Evolutionary conservation across 2,797 vertebrate genomes (phyloP), one percentile per base, ranked within the genome.

Genomic region (Catostomus latipinnis): DNA sequence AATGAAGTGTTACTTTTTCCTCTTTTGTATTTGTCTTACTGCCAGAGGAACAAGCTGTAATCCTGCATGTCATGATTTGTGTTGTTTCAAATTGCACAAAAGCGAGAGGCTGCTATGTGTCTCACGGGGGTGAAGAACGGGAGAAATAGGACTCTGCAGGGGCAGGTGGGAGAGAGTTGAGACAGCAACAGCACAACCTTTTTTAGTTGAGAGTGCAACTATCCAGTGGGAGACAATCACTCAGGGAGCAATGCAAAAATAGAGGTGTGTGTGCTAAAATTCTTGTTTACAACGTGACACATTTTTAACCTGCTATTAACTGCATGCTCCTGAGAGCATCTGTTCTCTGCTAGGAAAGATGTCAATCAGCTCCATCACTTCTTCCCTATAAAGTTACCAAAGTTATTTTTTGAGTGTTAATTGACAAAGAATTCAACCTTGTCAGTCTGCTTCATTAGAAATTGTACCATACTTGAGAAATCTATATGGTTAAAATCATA

Each of bases 241-340:
- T 68, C 4, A 54, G 80, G 85, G 81, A 82, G 66, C 49, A 18
- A 58, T 66, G 57, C 61, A 81, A 74, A 87, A 87, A 88, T 86
- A 88, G 86, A 82, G 70, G 58, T 76, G 68, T 46, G 43, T 16
- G 62, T 61, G 53, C 54, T 68, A 22, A 84, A 83, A 71, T 81
- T 85, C 88, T 91, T 95, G 93, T 94, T 95, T 94, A 93, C 91
- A 78, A 82, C 16, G 86, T 89, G 90, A 90, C 87, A 89, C 87
- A 79, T 87, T 91, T 92, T 87, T 90, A 90, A 88, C 90, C 58
- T 87, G 88, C 91, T 87, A 92, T 93, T 94, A 93, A 91, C 89
- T 18, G 13, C 34, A 85, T 84, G 83, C 80, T 84, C 86, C 81
- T 81, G 83, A 81, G 87, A 87, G 84, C 87, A 85, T 78, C 83